Evolutionary conservation across 2,888 invertebrate genomes (phyloP).

Genomic region (Entomobrya proxima): DNA sequence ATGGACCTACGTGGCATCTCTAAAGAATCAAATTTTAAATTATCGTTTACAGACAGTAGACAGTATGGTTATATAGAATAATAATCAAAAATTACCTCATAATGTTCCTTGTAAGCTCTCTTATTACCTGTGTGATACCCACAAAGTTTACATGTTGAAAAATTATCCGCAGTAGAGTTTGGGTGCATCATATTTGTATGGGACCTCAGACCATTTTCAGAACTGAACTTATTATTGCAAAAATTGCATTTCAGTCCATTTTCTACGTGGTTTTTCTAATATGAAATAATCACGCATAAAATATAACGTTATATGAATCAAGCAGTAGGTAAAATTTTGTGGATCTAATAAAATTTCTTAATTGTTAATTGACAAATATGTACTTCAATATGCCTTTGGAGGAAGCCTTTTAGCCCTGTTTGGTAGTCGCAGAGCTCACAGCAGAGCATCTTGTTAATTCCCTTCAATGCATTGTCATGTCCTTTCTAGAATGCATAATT

Average conservation of each 20-base stretch:
- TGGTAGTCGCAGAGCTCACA: no score
- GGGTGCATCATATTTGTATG: not conserved
- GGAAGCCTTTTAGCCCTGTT: no score
- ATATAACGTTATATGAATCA: not conserved
- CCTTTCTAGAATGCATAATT: not conserved
- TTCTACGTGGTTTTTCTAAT: conserved; percentile 29
- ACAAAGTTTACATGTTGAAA: conserved; percentile 4
- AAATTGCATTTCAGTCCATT: conserved; percentile 13
- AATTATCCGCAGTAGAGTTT: not conserved
- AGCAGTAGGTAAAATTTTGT: no score
- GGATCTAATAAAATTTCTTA: no score
- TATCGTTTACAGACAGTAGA: not conserved
- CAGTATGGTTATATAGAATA: not conserved
- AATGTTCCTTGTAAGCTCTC: not conserved
- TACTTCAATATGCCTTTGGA: no score
- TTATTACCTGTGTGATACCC: not conserved
- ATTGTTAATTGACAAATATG: no score
- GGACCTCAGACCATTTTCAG: not conserved
- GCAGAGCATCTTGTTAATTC: no score
- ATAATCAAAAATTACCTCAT: not conserved
- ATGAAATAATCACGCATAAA: not conserved
- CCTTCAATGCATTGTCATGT: not conserved
- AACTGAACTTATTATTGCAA: not conserved
- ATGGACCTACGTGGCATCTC: conserved; percentile 5
- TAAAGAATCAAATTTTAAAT: not conserved